These are phyloP conservation scores for Colostygia pectinataria DNA, from an alignment of 2,888 invertebrate species.

Conservation along the genomic window DNA sequence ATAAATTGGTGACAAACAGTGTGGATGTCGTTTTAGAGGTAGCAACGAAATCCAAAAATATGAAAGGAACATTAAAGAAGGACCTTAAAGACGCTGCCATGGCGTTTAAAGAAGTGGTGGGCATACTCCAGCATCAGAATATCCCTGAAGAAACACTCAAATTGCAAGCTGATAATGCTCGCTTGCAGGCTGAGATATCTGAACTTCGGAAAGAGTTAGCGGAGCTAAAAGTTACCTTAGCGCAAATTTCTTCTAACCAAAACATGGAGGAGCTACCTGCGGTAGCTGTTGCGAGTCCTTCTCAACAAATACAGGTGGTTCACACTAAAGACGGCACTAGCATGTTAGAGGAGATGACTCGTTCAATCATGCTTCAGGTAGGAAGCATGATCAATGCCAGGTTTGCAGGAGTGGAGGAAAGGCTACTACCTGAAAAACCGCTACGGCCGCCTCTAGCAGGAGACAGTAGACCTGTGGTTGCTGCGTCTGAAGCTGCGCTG, in stretches of 20 bases:
- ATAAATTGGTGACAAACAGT: neutral
- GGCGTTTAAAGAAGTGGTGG: neutral
- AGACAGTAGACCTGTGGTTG: neutral
- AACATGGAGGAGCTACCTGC: neutral
- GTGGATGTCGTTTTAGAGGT: neutral
- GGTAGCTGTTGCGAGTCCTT: neutral
- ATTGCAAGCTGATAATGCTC: neutral
- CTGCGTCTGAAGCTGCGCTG: neutral
- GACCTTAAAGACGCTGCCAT: constrained; percentile 2
- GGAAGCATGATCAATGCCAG: neutral
- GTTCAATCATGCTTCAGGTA: neutral
- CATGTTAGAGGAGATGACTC: too few species aligned
- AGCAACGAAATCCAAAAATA: neutral
- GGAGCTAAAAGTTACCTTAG: neutral
- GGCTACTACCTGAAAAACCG: neutral
- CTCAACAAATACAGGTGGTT: too few species aligned
- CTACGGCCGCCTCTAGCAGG: neutral
- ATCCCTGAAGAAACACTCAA: neutral
- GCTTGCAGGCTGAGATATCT: neutral
- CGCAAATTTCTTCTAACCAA: neutral
- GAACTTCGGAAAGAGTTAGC: neutral
- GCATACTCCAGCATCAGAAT: too few species aligned
- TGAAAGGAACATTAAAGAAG: neutral
- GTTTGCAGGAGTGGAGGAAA: neutral
- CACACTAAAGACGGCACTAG: neutral